phyloP scores from a whole-genome alignment of 2,888 invertebrate species.

The Oscheius sp. region DNA sequence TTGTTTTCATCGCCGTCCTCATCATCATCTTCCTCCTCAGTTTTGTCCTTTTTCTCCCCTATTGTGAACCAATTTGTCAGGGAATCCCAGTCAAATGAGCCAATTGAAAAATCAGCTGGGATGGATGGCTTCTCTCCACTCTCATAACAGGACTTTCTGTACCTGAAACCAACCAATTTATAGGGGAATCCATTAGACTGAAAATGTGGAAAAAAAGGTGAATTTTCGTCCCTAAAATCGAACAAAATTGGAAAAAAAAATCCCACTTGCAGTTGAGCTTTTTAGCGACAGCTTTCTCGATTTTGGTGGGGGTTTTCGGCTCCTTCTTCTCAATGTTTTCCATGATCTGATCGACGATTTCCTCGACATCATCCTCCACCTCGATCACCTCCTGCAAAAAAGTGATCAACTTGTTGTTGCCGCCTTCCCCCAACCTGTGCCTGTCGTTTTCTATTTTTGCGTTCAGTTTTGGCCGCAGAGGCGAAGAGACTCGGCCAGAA shows the following conservation, averaged over 20 bases:
- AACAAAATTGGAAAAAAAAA: no score
- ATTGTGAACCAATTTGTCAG: neutral
- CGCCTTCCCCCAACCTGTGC: neutral
- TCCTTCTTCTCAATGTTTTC: slow-evolving; percentile 9
- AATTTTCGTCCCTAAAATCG: no score
- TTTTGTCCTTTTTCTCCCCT: slow-evolving; percentile 43
- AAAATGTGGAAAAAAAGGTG: no score
- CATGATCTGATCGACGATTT: slow-evolving; percentile 41
- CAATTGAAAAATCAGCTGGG: slow-evolving; percentile 44
- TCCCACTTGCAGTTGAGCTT: slow-evolving; percentile 18
- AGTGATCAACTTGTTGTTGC: neutral
- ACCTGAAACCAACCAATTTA: slow-evolving; percentile 26
- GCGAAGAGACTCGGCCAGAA: slow-evolving; percentile 39
- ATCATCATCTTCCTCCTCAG: slow-evolving; percentile 37
- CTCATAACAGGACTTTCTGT: slow-evolving; percentile 66
- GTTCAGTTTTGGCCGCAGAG: slow-evolving; percentile 40
- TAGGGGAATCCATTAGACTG: no score
- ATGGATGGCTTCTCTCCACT: slow-evolving; percentile 53
- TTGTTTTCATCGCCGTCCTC: slow-evolving; percentile 41
- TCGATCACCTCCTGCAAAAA: slow-evolving; percentile 34
- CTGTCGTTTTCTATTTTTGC: slow-evolving; percentile 31
- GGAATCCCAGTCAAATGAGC: slow-evolving; percentile 27
- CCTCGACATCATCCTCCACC: slow-evolving; percentile 44
- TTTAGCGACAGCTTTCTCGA: slow-evolving; percentile 10
- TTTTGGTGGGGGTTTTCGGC: slow-evolving; percentile 1